Evolutionary conservation across 1,140 invertebrate species (phyloP).

Genomic region (Drosophila azteca): DNA sequence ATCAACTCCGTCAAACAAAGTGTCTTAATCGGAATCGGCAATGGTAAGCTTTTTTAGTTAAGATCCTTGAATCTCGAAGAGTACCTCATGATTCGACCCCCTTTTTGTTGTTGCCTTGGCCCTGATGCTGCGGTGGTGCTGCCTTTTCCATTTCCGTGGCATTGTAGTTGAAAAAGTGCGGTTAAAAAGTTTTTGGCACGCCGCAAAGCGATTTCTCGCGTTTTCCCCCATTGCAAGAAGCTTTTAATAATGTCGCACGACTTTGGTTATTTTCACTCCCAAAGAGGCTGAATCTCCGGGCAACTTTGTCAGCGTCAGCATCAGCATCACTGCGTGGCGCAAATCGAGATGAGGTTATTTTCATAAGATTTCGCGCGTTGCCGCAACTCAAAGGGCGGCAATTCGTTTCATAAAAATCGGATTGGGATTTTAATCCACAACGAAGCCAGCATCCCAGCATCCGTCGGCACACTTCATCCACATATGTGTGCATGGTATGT

Average conservation of each 20-base stretch:
- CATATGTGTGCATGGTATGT: not conserved
- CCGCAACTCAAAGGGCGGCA: constrained; percentile 44
- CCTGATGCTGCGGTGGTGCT: no score
- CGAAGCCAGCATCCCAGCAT: constrained; percentile 22
- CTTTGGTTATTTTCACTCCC: constrained; percentile 45
- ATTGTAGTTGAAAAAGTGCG: constrained; percentile 74
- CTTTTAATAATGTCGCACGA: constrained; percentile 69
- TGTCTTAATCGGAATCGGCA: no score
- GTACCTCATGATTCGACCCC: not conserved
- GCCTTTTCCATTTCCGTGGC: constrained; percentile 69
- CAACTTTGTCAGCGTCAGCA: constrained; percentile 41
- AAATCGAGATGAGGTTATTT: constrained; percentile 60
- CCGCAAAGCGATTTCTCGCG: constrained; percentile 76
- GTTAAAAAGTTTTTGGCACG: constrained; percentile 73
- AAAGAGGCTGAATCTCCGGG: not conserved
- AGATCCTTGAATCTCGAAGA: not conserved
- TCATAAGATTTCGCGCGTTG: constrained; percentile 68
- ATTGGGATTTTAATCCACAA: constrained; percentile 58
- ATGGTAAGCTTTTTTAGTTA: not conserved
- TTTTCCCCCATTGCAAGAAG: constrained; percentile 48
- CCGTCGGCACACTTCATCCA: constrained; percentile 9
- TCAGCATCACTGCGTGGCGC: not conserved
- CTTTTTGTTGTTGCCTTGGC: constrained; percentile 4
- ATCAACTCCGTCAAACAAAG: no score
- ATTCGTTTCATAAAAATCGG: constrained; percentile 54